A percentile compares a stretch with the other conserved stretches of the same genome.
These are phyloP conservation scores for Delichon dasypus DNA, from an alignment of 2,797 vertebrate species.

Conservation along the genomic window DNA sequence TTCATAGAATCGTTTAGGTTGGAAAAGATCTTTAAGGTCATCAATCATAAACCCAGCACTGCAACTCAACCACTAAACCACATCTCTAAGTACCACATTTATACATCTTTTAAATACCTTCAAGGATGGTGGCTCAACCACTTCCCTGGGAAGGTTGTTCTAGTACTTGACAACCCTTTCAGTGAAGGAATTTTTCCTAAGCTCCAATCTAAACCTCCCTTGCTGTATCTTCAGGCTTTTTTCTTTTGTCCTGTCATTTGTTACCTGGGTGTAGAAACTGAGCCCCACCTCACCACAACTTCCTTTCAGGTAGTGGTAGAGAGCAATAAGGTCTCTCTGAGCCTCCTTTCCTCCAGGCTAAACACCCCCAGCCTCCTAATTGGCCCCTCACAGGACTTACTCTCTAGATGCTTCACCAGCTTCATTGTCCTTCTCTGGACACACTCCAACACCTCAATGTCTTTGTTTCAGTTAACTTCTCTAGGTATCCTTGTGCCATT, in stretches of 20 bases:
- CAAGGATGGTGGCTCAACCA: neutral
- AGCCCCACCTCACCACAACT: fast-evolving
- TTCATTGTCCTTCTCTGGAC: neutral
- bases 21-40: neutral
- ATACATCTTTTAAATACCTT: neutral
- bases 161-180: neutral
- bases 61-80: neutral
- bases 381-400: neutral
- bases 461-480: neutral
- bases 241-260: neutral
- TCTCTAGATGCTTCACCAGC: neutral
- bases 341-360: neutral
- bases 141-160: neutral
- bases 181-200: neutral
- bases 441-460: neutral
- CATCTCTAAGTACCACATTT: neutral
- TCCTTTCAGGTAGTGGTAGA: neutral
- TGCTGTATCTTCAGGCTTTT: neutral
- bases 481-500: neutral
- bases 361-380: neutral
- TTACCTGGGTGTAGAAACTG: neutral
- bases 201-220: neutral
- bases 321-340: neutral
- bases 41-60: neutral
- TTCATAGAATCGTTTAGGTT: neutral